Evolutionary conservation across 2,113 vertebrate genomes (phyloP).

Genomic region (Nyctereutes procyonoides): DNA sequence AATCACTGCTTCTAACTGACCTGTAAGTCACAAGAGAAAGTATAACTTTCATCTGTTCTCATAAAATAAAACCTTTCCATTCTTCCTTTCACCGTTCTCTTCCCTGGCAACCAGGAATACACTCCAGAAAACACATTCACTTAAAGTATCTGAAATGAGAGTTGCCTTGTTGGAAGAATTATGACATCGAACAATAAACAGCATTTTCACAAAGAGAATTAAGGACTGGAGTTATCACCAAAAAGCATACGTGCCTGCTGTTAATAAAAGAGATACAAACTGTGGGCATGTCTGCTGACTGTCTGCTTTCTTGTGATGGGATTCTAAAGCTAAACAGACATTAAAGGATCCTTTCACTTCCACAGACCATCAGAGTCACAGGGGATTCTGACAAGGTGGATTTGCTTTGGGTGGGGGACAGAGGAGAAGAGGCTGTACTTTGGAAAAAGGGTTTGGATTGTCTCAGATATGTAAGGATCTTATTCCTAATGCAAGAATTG

Average conservation of each 20-base stretch:
- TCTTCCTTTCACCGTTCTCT: neutral
- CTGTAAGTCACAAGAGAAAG: neutral
- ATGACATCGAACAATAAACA: slow-evolving; percentile 50
- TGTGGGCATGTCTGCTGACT: neutral
- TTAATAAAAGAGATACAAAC: neutral
- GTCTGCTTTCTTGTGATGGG: neutral
- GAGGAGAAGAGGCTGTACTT: neutral
- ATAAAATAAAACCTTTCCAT: neutral
- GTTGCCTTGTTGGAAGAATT: slow-evolving; percentile 1
- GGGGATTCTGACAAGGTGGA: neutral
- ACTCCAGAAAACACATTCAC: neutral
- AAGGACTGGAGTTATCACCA: slow-evolving; percentile 1
- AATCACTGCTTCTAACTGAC: neutral
- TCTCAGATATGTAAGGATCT: neutral
- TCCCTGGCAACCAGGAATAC: neutral
- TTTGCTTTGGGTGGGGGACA: neutral
- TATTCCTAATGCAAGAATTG: neutral
- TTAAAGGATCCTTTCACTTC: neutral
- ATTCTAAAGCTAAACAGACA: slow-evolving; percentile 26
- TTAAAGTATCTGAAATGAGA: neutral
- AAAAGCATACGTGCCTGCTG: neutral
- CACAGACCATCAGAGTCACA: neutral
- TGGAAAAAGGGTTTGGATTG: slow-evolving; percentile 31
- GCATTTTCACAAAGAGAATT: slow-evolving; percentile 2
- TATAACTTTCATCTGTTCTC: neutral